Evolutionary conservation across 2,797 vertebrate species (phyloP).

Genomic region (Acrossocheilus fasciatus): DNA sequence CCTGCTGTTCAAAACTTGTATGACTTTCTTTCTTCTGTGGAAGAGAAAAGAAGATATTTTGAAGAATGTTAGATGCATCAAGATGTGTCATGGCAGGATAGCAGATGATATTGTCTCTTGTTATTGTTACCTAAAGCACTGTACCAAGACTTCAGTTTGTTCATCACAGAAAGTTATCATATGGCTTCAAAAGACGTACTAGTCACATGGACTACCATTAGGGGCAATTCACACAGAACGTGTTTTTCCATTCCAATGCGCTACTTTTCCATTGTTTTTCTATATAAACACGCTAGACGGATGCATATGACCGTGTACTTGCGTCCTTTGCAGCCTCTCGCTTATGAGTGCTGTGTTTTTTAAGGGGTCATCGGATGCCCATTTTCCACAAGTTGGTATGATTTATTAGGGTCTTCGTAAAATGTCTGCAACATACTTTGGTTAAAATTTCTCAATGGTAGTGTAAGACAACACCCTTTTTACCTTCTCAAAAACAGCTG

Average conservation of each 20-base stretch:
- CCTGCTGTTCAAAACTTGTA: not conserved
- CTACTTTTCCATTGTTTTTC: not conserved
- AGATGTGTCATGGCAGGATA: not conserved
- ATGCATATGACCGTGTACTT: not conserved
- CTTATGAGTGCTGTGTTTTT: not conserved
- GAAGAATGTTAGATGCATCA: not conserved
- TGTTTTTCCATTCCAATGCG: not conserved
- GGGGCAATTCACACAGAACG: not conserved
- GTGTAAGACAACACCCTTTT: not conserved
- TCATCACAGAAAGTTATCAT: not conserved
- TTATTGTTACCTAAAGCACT: not conserved
- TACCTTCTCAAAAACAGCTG: not conserved
- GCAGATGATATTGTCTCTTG: not conserved
- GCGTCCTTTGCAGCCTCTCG: not conserved
- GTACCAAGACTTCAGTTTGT: not conserved
- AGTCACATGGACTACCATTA: not conserved
- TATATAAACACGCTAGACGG: not conserved
- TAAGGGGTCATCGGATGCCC: not conserved
- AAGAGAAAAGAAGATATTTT: not conserved
- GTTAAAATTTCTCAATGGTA: not conserved
- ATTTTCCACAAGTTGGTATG: not conserved
- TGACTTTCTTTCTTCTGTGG: not conserved
- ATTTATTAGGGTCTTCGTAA: not conserved
- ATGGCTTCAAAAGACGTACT: not conserved
- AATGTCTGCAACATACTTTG: not conserved